A percentile compares a stretch with the other conserved stretches of the same genome.
Evolutionary conservation across 2,113 vertebrate genomes (phyloP).

Genomic region (Macrotis lagotis): DNA sequence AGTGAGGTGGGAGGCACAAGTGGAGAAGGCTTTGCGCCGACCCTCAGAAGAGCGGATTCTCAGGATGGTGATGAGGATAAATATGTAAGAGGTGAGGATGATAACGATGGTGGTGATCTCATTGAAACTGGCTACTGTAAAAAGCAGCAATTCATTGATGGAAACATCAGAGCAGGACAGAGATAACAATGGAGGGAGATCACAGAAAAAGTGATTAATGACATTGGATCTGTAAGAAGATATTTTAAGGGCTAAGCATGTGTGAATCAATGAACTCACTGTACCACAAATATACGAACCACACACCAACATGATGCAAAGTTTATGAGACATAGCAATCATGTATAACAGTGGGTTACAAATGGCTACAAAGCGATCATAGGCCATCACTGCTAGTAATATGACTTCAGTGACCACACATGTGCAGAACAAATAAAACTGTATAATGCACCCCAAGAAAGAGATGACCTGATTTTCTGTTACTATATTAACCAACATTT

Average conservation of each 20-base stretch:
- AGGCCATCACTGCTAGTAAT: constrained; percentile 63
- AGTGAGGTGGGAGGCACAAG: constrained; percentile 72
- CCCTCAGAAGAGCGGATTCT: constrained; percentile 56
- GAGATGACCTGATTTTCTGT: constrained; percentile 51
- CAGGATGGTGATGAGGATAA: constrained; percentile 63
- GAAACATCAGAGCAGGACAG: constrained; percentile 54
- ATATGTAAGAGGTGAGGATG: constrained; percentile 57
- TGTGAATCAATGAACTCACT: constrained; percentile 45
- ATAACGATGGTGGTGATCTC: constrained; percentile 11
- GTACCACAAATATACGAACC: constrained; percentile 31
- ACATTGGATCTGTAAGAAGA: constrained; percentile 47
- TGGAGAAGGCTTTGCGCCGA: constrained; percentile 69
- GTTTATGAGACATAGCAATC: constrained; percentile 19
- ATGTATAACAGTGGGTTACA: constrained; percentile 57
- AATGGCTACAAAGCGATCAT: constrained; percentile 63
- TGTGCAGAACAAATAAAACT: constrained; percentile 57
- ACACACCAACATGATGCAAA: neutral
- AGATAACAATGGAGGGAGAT: constrained; percentile 43
- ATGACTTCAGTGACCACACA: constrained; percentile 33
- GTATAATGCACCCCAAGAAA: constrained; percentile 32
- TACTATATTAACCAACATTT: constrained; percentile 52
- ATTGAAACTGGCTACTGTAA: constrained; percentile 35
- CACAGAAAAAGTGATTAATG: constrained; percentile 67
- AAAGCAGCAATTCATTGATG: neutral
- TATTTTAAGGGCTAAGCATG: constrained; percentile 40